Evolutionary conservation across 2,888 invertebrate species (phyloP).

Genomic region (Xylocampa areola): DNA sequence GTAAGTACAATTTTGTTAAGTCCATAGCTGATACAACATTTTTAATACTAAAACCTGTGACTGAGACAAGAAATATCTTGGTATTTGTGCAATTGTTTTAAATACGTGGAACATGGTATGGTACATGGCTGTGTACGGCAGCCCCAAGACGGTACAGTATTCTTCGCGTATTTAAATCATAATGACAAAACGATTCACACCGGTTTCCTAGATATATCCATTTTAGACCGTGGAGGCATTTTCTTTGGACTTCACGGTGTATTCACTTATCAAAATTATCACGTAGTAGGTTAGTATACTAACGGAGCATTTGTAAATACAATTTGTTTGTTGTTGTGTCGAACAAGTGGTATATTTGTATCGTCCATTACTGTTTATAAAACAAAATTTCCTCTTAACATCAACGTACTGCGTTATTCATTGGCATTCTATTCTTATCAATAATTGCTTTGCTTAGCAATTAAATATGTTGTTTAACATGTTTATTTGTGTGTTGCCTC

Average conservation of each 20-base stretch:
- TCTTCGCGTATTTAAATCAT: no score
- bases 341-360: conserved; percentile 43
- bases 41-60: no score
- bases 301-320: conserved; percentile 32
- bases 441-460: conserved; percentile 5
- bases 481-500: conserved; percentile 1
- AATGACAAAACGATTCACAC: no score
- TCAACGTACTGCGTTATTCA: conserved; percentile 5
- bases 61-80: no score
- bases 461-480: not conserved
- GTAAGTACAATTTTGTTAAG: not conserved
- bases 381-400: conserved; percentile 38
- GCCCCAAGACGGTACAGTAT: no score
- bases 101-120: no score
- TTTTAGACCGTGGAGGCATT: no score
- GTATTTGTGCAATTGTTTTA: no score
- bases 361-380: conserved; percentile 27
- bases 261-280: conserved; percentile 8
- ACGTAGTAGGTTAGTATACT: conserved; percentile 22
- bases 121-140: no score
- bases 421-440: conserved; percentile 20
- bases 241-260: not conserved
- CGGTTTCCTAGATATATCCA: no score
- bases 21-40: no score
- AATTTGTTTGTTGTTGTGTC: conserved; percentile 32